Evolutionary conservation across 1,140 invertebrate species (phyloP), one percentile per base, ranked within the genome.

Genomic region (Nasonia giraulti): DNA sequence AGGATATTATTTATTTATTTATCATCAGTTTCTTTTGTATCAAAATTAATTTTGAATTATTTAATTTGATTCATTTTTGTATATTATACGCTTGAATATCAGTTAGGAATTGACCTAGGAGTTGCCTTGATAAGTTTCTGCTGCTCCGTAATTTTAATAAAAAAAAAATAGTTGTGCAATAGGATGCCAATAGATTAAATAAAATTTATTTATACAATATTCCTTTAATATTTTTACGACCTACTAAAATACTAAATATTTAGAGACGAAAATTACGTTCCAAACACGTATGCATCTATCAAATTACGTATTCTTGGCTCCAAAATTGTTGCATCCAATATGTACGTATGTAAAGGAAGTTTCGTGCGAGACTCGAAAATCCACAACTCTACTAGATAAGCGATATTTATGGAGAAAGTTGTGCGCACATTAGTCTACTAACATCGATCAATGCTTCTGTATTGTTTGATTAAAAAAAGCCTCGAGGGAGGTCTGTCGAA

Each of bases 351-450:
- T 50, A 77, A 77, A 50, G 75, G 75, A 77, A 77, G 75, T 77
- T 77, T 55, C 44, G 20, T 44, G 37, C 40, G 44, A 75, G 17
- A 62, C 20, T n/a, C 17, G 20, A 62, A 7, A 62, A 31, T 44
- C 37, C 44, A 23, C 75, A 33, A 77, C 44, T 77, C 44, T 27
- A 79, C 5, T 68, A 80, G 85, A 86, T 88, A 87, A 86, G 84
- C 85, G 55, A 86, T 87, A 87, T 87, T 83, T 85, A 87, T 85
- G 66, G 86, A 86, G 80, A 86, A 86, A 86, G 78, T 86, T 85
- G n/a, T 77, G 82, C 80, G 69, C 31, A 73, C 87, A 83, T 66
- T 68, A 81, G 68, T 85, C 74, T 78, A 76, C 83, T 84, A 87
- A 80, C 79, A 69, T 79, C 85, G 86, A 87, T 88, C 81, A 87